Evolutionary conservation across 2,113 vertebrate species (phyloP).

Genomic region (Argyrosomus japonicus): DNA sequence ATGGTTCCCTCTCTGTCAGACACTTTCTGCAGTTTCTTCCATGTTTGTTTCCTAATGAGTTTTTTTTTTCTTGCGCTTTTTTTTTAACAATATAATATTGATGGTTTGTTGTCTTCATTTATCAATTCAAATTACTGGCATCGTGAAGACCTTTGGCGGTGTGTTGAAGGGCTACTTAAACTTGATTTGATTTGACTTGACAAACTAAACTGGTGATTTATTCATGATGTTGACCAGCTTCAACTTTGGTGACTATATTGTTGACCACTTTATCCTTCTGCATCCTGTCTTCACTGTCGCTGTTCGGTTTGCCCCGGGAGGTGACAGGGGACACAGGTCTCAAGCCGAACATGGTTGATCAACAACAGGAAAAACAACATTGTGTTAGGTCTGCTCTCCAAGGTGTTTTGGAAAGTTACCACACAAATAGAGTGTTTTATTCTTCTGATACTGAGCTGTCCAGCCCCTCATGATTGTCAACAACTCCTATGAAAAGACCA

Average conservation of each 20-base stretch:
- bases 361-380: slow-evolving; percentile 7
- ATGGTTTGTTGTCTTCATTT: slow-evolving; percentile 23
- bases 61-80: slow-evolving; percentile 3
- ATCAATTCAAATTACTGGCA: slow-evolving; percentile 25
- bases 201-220: slow-evolving; percentile 22
- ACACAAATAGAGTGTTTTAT: not conserved
- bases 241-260: not conserved
- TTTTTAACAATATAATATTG: not conserved
- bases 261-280: not conserved
- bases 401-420: not conserved
- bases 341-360: slow-evolving; percentile 2
- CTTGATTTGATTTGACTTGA: slow-evolving; percentile 30
- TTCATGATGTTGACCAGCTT: slow-evolving; percentile 24
- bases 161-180: not conserved
- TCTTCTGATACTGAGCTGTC: not conserved
- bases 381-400: not conserved
- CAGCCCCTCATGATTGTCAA: not conserved
- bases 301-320: slow-evolving; percentile 3
- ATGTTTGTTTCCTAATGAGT: slow-evolving; percentile 27
- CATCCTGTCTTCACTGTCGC: not conserved
- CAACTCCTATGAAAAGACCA: not conserved
- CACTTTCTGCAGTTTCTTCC: slow-evolving; percentile 23
- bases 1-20: slow-evolving; percentile 17
- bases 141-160: slow-evolving; percentile 7
- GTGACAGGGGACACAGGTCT: not conserved